Evolutionary conservation across 2,113 vertebrate genomes (phyloP).

Genomic region (Uropsilus gracilis): DNA sequence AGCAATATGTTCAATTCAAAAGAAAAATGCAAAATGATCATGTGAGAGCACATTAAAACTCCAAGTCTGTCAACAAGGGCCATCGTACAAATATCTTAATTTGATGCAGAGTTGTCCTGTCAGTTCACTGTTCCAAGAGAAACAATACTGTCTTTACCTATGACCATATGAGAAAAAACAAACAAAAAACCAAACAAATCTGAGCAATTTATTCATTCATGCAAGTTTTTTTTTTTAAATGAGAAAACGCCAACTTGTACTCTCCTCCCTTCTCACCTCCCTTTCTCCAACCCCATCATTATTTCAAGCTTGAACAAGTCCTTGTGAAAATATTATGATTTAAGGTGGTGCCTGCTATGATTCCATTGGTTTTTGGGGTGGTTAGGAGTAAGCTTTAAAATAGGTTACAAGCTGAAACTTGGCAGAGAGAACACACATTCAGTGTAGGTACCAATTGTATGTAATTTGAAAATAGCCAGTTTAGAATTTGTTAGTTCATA

Average conservation of each 20-base stretch:
- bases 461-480: slow-evolving; percentile 58
- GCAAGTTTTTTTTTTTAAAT: not conserved
- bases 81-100: not conserved
- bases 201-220: not conserved
- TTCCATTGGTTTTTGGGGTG: slow-evolving; percentile 29
- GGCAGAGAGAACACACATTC: slow-evolving; percentile 31
- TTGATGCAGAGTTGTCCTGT: not conserved
- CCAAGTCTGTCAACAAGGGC: fast-evolving
- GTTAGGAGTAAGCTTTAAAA: slow-evolving; percentile 49
- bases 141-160: not conserved
- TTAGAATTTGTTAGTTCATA: slow-evolving; percentile 58
- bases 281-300: slow-evolving; percentile 31
- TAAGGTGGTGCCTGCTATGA: slow-evolving; percentile 19
- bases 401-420: slow-evolving; percentile 26
- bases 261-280: not conserved
- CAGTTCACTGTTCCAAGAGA: not conserved
- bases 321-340: slow-evolving; percentile 64
- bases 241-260: not conserved
- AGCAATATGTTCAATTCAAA: not conserved
- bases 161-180: not conserved
- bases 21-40: not conserved
- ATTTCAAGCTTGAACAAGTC: slow-evolving; percentile 41
- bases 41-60: not conserved
- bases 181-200: not conserved
- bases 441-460: not conserved